phyloP scores from a whole-genome alignment of 2,888 invertebrate species.

The Watsonalla cultraria region DNA sequence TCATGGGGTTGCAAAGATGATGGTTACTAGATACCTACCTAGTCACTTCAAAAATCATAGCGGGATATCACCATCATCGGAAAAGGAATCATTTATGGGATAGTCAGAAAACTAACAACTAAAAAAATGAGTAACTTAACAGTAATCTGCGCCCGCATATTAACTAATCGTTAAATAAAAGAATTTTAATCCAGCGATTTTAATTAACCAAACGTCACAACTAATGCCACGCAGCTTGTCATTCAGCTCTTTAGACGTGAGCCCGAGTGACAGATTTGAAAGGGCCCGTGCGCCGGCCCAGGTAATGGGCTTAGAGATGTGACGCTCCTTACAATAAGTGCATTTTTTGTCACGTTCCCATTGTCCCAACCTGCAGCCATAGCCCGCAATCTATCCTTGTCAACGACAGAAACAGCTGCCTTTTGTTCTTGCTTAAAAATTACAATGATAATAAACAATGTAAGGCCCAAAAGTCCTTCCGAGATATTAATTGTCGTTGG shows the following conservation, averaged over 20 bases:
- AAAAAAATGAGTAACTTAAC: too few species aligned
- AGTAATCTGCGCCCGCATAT: neutral
- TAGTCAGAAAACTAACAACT: too few species aligned
- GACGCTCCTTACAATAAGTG: conserved; percentile 45
- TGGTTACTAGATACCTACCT: too few species aligned
- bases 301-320: conserved; percentile 57
- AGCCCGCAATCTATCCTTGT: conserved; percentile 65
- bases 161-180: neutral
- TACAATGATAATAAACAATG: conserved; percentile 63
- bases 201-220: conserved; percentile 54
- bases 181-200: conserved; percentile 37
- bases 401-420: conserved; percentile 52
- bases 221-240: conserved; percentile 38
- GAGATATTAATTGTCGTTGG: conserved; percentile 12
- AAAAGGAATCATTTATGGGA: too few species aligned
- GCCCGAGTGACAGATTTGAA: conserved; percentile 59
- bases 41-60: too few species aligned
- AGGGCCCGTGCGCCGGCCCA: conserved; percentile 51
- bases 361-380: conserved; percentile 50
- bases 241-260: conserved; percentile 42
- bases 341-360: conserved; percentile 49
- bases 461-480: conserved; percentile 31
- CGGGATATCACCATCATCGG: too few species aligned
- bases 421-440: conserved; percentile 71
- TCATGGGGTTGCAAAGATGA: too few species aligned